These are phyloP conservation scores for Monodelphis domestica DNA, from an alignment of 2,797 vertebrate genomes.

Conservation along the genomic window DNA sequence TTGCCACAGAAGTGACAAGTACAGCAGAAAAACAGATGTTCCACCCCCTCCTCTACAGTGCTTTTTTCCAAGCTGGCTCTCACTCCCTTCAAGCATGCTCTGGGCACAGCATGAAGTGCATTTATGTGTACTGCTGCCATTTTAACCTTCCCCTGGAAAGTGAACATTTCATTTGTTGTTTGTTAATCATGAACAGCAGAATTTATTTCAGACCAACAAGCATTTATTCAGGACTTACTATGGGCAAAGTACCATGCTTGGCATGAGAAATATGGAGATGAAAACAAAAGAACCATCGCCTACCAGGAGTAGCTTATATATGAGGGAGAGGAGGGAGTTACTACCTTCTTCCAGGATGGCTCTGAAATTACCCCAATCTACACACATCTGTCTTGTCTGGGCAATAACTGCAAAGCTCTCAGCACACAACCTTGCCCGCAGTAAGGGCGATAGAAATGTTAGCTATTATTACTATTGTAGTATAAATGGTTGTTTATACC, in stretches of 20 bases:
- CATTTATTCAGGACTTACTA: background rate
- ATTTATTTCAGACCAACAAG: background rate
- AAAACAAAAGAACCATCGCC: background rate
- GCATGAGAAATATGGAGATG: background rate
- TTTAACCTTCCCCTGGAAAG: background rate
- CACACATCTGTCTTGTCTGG: background rate
- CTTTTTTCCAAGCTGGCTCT: background rate
- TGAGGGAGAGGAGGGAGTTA: background rate
- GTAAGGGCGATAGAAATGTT: background rate
- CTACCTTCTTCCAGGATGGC: background rate
- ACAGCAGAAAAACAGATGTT: background rate
- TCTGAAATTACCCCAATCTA: background rate
- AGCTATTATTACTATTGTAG: background rate
- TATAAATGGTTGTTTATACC: background rate
- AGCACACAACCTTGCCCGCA: background rate
- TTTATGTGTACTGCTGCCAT: background rate
- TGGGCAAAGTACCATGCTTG: background rate
- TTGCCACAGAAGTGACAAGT: background rate
- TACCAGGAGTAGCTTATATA: background rate
- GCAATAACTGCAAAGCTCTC: background rate
- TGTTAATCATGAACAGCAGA: background rate
- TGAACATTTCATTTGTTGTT: background rate
- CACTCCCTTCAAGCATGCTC: background rate
- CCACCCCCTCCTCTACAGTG: background rate
- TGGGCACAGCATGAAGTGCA: background rate